Percentiles rank a stretch among this genome's conserved stretches.
Conservation (phyloP, 2,113 vertebrate genomes). For the Buteo buteo region DNA sequence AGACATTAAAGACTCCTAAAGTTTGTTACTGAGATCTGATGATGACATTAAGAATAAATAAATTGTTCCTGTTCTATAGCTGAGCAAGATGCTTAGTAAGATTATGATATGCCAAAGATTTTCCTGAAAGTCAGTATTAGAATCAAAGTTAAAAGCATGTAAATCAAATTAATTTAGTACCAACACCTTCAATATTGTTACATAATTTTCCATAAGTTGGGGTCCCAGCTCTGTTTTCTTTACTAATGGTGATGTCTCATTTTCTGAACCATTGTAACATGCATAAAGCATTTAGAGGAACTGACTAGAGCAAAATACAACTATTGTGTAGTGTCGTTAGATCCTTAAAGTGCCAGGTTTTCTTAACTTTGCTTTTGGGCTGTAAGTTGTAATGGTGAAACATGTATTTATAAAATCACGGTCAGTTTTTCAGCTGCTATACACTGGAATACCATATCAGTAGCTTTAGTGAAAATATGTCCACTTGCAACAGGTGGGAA, state of each 20-base stretch:
- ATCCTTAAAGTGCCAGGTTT: neutral
- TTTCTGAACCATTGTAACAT: neutral
- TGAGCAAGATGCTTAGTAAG: neutral
- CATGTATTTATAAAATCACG: neutral
- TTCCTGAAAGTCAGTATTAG: neutral
- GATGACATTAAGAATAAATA: neutral
- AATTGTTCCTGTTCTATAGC: neutral
- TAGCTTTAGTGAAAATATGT: neutral
- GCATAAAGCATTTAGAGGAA: neutral
- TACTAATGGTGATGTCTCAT: neutral
- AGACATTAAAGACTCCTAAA: neutral
- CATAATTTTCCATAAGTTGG: neutral
- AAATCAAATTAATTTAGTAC: neutral
- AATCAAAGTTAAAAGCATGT: neutral
- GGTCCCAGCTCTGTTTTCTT: neutral
- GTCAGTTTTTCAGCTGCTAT: neutral
- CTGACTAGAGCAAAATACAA: neutral
- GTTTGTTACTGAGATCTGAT: neutral
- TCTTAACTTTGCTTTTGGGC: neutral
- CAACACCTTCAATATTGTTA: neutral
- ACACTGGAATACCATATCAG: fast-evolving
- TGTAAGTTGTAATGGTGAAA: neutral
- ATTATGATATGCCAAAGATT: neutral
- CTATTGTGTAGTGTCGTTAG: neutral
- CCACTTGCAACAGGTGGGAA: neutral